Evolutionary conservation across 2,888 invertebrate genomes (phyloP).

Genomic region (Campaea margaritaria): DNA sequence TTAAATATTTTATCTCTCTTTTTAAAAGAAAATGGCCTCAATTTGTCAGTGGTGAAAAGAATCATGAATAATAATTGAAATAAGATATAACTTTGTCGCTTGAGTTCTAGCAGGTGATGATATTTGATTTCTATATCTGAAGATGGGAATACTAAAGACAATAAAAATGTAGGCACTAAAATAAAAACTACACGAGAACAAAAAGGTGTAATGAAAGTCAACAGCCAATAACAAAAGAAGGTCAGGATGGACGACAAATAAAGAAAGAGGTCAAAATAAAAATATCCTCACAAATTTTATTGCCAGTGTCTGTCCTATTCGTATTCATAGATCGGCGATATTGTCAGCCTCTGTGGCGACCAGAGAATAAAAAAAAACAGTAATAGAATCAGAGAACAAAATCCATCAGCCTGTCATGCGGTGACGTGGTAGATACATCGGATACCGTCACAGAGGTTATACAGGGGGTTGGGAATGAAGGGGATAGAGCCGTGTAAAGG

Average conservation of each 20-base stretch:
- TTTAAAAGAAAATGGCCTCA: conserved; percentile 46
- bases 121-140: not conserved
- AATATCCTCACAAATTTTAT: conserved; percentile 9
- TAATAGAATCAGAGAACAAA: conserved; percentile 80
- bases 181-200: too few relatives aligned
- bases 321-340: conserved; percentile 65
- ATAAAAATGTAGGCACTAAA: too few relatives aligned
- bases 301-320: conserved; percentile 46
- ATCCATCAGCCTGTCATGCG: conserved; percentile 73
- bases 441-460: conserved; percentile 50
- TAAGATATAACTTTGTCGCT: not conserved
- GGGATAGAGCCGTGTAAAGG: not conserved
- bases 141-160: too few relatives aligned
- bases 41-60: conserved; percentile 46
- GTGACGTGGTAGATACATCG: conserved; percentile 57
- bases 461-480: conserved; percentile 52
- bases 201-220: too few relatives aligned
- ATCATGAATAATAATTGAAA: conserved; percentile 26
- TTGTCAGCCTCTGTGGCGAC: conserved; percentile 37
- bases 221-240: too few relatives aligned
- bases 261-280: not conserved
- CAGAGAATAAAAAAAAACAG: conserved; percentile 75
- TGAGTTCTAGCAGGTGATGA: not conserved
- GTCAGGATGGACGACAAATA: too few relatives aligned
- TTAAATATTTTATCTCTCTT: conserved; percentile 51